A percentile compares a stretch with the other conserved stretches of the same genome.
Evolutionary conservation across 2,113 vertebrate species (phyloP).

Genomic region (Megaceryle torquata): DNA sequence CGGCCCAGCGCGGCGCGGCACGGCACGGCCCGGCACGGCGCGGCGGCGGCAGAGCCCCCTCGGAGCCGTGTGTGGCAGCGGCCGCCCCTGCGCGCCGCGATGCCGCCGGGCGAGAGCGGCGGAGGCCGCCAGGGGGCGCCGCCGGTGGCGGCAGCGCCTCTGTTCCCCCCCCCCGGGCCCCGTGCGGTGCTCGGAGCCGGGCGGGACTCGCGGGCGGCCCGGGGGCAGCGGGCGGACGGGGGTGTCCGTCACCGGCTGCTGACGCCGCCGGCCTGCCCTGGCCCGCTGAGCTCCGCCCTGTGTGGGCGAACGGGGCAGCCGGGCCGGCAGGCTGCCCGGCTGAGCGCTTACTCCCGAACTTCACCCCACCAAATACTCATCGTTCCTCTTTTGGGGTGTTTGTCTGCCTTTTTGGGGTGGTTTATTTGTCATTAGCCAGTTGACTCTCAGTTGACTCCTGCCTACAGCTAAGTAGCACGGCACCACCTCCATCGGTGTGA

Average conservation of each 20-base stretch:
- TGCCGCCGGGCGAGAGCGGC: not conserved
- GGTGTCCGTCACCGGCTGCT: not conserved
- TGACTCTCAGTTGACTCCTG: fast-evolving
- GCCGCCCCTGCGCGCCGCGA: not conserved
- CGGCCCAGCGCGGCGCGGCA: too few species aligned
- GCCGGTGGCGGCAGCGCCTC: not conserved
- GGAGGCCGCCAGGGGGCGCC: not conserved
- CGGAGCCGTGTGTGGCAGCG: not conserved
- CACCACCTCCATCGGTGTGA: fast-evolving
- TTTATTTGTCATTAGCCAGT: too few species aligned
- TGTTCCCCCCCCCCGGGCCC: too few species aligned
- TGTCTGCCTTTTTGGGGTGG: not conserved
- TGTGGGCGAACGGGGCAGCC: fast-evolving
- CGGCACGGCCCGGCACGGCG: too few species aligned
- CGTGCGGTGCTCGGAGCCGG: not conserved
- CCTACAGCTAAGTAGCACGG: not conserved
- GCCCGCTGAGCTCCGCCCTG: not conserved
- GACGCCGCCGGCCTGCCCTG: not conserved
- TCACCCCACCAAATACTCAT: fast-evolving
- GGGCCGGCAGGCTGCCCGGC: not conserved
- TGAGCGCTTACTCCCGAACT: not conserved
- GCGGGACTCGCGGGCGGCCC: not conserved
- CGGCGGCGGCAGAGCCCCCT: too few species aligned
- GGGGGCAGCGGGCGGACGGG: not conserved
- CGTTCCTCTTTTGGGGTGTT: not conserved